Evolutionary conservation across 2,797 vertebrate species (phyloP).

Genomic region (Gorsachius magnificus): DNA sequence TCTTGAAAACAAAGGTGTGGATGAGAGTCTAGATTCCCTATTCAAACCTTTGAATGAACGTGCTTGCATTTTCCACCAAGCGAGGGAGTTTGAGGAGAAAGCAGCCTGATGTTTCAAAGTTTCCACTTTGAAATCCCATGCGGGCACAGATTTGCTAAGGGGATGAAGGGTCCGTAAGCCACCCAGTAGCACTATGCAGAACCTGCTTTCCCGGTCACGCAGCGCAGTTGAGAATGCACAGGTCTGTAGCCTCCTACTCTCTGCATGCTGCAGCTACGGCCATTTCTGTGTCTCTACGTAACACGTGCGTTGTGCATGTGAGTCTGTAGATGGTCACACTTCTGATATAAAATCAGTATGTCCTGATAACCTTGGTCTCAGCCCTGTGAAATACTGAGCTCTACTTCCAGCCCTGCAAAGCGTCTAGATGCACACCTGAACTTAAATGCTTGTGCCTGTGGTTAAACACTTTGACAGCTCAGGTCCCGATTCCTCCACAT

Average conservation of each 20-base stretch:
- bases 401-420: not conserved
- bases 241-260: not conserved
- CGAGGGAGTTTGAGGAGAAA: not conserved
- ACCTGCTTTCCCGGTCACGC: not conserved
- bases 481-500: not conserved
- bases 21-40: not conserved
- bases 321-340: not conserved
- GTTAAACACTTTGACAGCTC: not conserved
- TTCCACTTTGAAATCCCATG: accelerated
- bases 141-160: not conserved
- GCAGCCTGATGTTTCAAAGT: not conserved
- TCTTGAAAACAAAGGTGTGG: not conserved
- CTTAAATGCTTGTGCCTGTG: not conserved
- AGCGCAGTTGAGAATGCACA: not conserved
- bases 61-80: not conserved
- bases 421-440: not conserved
- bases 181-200: not conserved
- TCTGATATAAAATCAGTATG: not conserved
- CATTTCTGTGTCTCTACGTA: not conserved
- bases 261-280: not conserved
- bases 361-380: not conserved
- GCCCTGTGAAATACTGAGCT: not conserved
- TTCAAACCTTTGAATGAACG: not conserved
- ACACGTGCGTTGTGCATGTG: accelerated
- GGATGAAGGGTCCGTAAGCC: not conserved